A percentile compares a stretch with the other conserved stretches of the same genome.
Evolutionary conservation across 2,888 invertebrate species (phyloP).

Genomic region (Drosophila nr. fundita): DNA sequence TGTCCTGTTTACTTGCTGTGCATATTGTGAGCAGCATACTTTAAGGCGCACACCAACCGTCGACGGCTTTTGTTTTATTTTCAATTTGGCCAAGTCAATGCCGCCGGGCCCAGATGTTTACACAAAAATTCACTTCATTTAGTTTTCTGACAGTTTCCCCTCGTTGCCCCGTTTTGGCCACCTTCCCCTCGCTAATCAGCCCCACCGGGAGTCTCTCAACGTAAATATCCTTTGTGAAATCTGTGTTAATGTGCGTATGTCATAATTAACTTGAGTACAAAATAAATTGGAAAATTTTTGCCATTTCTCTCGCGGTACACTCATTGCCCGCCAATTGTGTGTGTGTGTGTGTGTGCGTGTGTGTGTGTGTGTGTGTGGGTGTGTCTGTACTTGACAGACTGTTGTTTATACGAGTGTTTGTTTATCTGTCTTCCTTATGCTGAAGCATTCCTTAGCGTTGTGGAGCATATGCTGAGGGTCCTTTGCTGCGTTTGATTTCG

Average conservation of each 20-base stretch:
- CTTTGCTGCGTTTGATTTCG: conserved; percentile 49
- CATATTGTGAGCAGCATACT: conserved; percentile 39
- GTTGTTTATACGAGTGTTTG: conserved; percentile 24
- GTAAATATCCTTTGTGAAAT: conserved; percentile 45
- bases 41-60: conserved; percentile 22
- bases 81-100: conserved; percentile 46
- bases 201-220: background rate
- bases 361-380: conserved; percentile 13
- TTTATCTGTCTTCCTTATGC: conserved; percentile 18
- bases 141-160: conserved; percentile 51
- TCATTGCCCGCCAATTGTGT: conserved; percentile 26
- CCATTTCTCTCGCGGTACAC: conserved; percentile 23
- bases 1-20: conserved; percentile 30
- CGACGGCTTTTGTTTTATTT: conserved; percentile 30
- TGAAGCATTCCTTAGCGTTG: conserved; percentile 24
- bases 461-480: conserved; percentile 41
- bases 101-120: conserved; percentile 68
- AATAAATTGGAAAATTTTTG: conserved; percentile 52
- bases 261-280: conserved; percentile 62
- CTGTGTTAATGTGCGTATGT: conserved; percentile 52
- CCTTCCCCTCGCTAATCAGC: background rate
- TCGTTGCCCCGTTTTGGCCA: background rate
- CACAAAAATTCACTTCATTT: conserved; percentile 74
- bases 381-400: conserved; percentile 21
- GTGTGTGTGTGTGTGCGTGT: conserved; percentile 7